Base-by-base conservation (phyloP, 2,888 invertebrate species). In the Eupithecia exiguata region DNA sequence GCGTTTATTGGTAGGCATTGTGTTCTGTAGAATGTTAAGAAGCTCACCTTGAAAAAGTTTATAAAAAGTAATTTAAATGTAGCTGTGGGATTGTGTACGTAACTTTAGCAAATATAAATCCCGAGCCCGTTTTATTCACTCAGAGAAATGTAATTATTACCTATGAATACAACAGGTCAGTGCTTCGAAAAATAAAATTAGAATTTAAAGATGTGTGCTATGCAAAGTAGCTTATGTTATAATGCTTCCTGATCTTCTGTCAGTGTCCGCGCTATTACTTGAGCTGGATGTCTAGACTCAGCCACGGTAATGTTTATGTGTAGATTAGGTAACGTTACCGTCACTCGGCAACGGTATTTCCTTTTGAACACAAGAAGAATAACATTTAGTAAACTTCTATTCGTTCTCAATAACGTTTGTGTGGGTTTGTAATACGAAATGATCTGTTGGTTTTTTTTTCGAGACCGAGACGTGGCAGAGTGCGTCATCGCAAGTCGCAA, bases 401-500 rank as follows among this genome's bases (percentile, higher is more conserved):
- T 25, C 58, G 58, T 25, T 25, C 58, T 58, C 14, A 58, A 5
- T 25, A 25, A 25, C 58, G 21, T 58, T 35, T 16, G 30, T 16
- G 62, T 62, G 62, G 62, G 18, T 62, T 62, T 62, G 61, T 61
- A 16, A 61, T 61, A 61, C 61, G 61, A 61, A 30, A 61, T 61
- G 16, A 18, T 21, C 5, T 25, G 12, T 21, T 53, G 43, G 68
- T 3, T 70, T 78, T 78, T 78, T 78, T 77, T 74, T 77, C 76
- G 72, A 80, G 74, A 74, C 62, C 69, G 77, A 78, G 72, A 74
- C 69, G 74, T 65, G 68, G 61, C 30, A 35, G 30, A 9, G 82
- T 85, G 84, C 87, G 86, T 86, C 86, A 86, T 74, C 63, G 21
- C 21, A n/a, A 62, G 86, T 74, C 63, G 21, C 21, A n/a, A 62